Base-by-base conservation (phyloP, 2,888 invertebrate genomes). In the Epinotia brunnichana region DNA sequence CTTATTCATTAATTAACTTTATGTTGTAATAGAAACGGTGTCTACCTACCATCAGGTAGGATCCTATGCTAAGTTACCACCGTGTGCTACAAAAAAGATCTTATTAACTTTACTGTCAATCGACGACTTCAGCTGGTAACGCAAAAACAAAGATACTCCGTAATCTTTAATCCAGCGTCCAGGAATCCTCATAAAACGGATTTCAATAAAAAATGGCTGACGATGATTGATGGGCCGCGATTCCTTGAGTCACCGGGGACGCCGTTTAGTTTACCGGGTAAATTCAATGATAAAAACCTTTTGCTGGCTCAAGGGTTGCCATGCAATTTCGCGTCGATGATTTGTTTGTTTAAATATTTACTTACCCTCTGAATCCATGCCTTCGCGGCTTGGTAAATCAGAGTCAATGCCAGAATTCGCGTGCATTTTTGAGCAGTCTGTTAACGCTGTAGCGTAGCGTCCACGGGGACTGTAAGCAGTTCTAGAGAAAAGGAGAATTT, bases 191-290 rank as follows among this genome's bases (percentile, higher is more conserved):
- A 74, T 75, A 73, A 76, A 66, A 67, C 71, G 72, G 71, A 69
- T 73, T 74, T 74, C 74, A 76, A 77, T 75, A 76, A 75, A 76
- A 78, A 76, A 77, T 75, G 68, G 68, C 71, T 68, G 72, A 70
- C 69, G 68, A 76, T 76, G 78, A 78, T 78, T 75, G 77, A 78
- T 78, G 76, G 59, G 44, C 68, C 67, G 66, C 73, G 69, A 56
- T 74, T 75, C 74, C 74, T 73, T 70, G 73, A 75, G 74, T 72
- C 73, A 69, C 66, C 57, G 62, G 71, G 71, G 73, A 72, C 74
- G 69, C 62, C 74, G 69, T 63, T 67, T 74, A 70, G 73, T 73
- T 73, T 73, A 69, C 68, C 74, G 62, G 74, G 66, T 24, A 64
- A 70, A 70, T 74, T 74, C 74, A 74, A 73, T 75, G 74, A 74